A percentile compares a stretch with the other conserved stretches of the same genome.
phyloP scores from a whole-genome alignment of 2,113 vertebrate genomes.

The Machaerirhynchus nigripectus region DNA sequence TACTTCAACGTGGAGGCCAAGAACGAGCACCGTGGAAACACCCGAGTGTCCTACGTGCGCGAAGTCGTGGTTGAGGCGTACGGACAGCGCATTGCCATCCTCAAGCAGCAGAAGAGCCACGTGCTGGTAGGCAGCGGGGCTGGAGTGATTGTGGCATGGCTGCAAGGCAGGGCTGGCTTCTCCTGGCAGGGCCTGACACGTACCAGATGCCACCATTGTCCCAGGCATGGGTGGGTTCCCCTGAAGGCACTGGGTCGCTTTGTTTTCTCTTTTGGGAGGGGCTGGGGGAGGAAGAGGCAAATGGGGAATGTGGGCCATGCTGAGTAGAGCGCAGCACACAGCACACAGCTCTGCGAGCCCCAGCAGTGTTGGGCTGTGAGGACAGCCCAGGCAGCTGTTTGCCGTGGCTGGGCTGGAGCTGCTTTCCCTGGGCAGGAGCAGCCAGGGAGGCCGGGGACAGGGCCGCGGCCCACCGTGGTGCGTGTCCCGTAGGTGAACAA shows the following conservation, averaged over 20 bases:
- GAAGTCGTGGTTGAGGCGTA: constrained; percentile 68
- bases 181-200: rapidly evolving
- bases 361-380: rapidly evolving
- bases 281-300: neutral
- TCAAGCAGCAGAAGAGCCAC: constrained; percentile 62
- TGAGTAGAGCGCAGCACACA: neutral
- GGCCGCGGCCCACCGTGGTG: neutral
- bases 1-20: constrained; percentile 68
- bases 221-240: neutral
- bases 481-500: constrained; percentile 76
- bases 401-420: rapidly evolving
- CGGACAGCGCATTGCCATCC: constrained; percentile 63
- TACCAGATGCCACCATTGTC: rapidly evolving
- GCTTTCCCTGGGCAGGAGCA: neutral
- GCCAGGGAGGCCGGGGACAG: neutral
- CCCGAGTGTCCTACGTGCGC: constrained; percentile 64
- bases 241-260: rapidly evolving
- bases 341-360: neutral
- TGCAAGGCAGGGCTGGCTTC: neutral
- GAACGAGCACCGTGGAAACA: constrained; percentile 67
- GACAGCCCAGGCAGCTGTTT: neutral
- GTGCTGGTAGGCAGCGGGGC: constrained; percentile 74
- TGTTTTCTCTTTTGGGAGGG: rapidly evolving
- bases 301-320: rapidly evolving
- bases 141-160: rapidly evolving